phyloP scores from a whole-genome alignment of 2,888 invertebrate genomes.

The Leptinotarsa rubiginosa region DNA sequence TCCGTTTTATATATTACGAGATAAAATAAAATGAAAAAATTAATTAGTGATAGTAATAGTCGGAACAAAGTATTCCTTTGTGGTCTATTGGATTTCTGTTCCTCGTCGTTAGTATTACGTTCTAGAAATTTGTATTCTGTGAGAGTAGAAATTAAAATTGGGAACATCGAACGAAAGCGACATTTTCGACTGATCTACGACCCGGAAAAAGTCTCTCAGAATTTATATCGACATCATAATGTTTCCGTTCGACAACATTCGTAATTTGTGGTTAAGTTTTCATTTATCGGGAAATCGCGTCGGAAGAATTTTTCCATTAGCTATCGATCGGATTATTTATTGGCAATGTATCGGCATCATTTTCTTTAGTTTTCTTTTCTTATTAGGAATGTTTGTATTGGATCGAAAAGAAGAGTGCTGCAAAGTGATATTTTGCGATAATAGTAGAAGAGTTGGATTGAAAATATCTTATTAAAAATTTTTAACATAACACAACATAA shows the following conservation, averaged over 20 bases:
- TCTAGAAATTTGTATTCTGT: constrained; percentile 11
- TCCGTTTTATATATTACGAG: too few species aligned
- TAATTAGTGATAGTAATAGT: too few species aligned
- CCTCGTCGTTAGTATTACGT: not conserved
- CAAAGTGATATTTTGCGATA: too few species aligned
- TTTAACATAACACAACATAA: too few species aligned
- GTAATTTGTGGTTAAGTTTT: constrained; percentile 7
- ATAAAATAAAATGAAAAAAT: too few species aligned
- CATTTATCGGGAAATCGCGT: not conserved
- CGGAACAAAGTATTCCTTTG: not conserved
- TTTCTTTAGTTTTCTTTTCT: not conserved
- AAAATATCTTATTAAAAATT: too few species aligned
- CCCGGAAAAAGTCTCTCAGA: constrained; percentile 47
- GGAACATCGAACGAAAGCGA: constrained; percentile 40
- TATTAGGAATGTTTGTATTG: not conserved
- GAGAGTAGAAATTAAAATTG: constrained; percentile 12
- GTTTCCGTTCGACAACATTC: constrained; percentile 29
- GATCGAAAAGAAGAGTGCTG: not conserved
- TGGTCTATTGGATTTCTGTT: constrained; percentile 4
- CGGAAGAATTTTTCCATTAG: constrained; percentile 2
- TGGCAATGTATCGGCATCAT: not conserved
- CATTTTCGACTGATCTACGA: constrained; percentile 50
- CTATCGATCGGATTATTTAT: constrained; percentile 8
- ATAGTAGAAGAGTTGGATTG: too few species aligned
- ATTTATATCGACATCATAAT: constrained; percentile 53